phyloP scores from a whole-genome alignment of 2,888 invertebrate species.

The Leucophenga maculata region DNA sequence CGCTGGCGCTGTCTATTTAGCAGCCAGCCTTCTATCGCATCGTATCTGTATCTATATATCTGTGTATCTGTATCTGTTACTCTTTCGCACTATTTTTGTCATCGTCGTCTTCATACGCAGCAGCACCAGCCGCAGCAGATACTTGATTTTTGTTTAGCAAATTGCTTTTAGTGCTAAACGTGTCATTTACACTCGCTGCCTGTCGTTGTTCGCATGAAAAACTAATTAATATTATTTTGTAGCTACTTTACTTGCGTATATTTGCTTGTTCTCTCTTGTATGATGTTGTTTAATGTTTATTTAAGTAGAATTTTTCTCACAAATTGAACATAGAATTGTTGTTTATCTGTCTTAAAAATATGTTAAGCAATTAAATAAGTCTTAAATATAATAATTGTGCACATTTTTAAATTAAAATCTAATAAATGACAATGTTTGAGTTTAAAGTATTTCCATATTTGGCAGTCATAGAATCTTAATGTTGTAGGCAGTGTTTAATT shows the following conservation, averaged over 20 bases:
- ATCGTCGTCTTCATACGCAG: too few relatives aligned
- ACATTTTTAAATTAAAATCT: too few relatives aligned
- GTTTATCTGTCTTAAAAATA: too few relatives aligned
- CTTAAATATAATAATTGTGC: too few relatives aligned
- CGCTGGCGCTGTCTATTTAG: neutral
- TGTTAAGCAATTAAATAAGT: too few relatives aligned
- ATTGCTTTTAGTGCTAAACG: conserved; percentile 59
- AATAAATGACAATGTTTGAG: too few relatives aligned
- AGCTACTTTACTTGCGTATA: neutral
- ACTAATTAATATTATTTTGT: conserved; percentile 25
- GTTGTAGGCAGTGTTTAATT: too few relatives aligned
- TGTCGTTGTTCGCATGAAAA: conserved; percentile 22
- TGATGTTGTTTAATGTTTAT: neutral
- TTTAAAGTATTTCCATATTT: too few relatives aligned
- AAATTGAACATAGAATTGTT: too few relatives aligned
- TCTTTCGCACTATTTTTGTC: neutral
- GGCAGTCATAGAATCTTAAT: too few relatives aligned
- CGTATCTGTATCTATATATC: neutral
- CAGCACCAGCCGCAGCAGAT: neutral
- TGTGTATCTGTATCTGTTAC: neutral
- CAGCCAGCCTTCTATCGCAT: neutral
- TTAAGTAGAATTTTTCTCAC: neutral
- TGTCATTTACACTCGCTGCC: conserved; percentile 44
- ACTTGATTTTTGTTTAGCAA: conserved; percentile 35
- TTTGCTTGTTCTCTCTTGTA: neutral